Conservation (phyloP, 2,113 vertebrate genomes). For the Ceuthmochares aereus region DNA sequence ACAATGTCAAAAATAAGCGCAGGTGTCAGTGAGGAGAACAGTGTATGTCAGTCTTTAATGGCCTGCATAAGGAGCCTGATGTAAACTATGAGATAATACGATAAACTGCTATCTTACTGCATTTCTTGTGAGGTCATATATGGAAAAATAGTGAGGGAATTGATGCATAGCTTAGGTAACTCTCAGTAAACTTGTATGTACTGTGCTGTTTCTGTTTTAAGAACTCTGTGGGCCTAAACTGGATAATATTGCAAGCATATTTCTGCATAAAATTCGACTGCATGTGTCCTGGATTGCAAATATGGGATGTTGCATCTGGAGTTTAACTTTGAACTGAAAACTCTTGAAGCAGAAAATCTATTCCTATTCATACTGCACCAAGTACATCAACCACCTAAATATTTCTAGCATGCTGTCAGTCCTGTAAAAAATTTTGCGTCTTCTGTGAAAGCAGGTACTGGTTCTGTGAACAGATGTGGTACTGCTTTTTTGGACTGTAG, state of each 20-base stretch:
- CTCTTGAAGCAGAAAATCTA: background rate
- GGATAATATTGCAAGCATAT: background rate
- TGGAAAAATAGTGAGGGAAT: background rate
- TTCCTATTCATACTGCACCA: background rate
- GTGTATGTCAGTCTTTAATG: background rate
- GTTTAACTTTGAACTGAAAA: background rate
- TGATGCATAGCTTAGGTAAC: slow-evolving; percentile 14
- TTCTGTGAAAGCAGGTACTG: background rate
- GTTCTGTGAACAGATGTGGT: background rate
- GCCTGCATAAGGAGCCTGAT: background rate
- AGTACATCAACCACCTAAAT: background rate
- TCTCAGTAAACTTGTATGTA: background rate
- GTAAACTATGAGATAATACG: background rate
- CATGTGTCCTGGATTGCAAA: background rate
- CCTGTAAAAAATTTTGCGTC: background rate
- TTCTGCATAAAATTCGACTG: background rate
- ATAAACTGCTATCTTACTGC: background rate
- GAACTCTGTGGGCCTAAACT: background rate
- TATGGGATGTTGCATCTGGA: background rate
- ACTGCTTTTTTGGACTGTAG: background rate
- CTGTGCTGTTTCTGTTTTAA: slow-evolving; percentile 6
- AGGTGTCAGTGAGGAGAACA: background rate
- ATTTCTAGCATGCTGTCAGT: background rate
- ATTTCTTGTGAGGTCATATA: background rate
- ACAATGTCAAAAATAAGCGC: background rate